These are phyloP conservation scores for Caiman crocodilus DNA, from an alignment of 2,797 vertebrate species.

Conservation along the genomic window DNA sequence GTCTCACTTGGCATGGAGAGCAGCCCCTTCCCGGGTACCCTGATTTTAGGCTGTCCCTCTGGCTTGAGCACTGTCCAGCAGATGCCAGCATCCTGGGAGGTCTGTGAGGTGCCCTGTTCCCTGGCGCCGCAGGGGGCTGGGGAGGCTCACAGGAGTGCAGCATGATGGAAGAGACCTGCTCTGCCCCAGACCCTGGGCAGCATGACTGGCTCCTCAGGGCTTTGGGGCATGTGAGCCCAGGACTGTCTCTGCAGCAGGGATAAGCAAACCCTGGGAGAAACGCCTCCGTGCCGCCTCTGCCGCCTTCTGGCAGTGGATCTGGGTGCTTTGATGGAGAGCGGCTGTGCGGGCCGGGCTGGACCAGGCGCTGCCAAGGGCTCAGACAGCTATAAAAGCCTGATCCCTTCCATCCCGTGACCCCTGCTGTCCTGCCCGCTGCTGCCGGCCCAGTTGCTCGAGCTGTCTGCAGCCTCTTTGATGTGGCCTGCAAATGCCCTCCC, in stretches of 20 bases:
- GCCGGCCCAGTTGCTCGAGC: not conserved
- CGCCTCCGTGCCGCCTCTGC: not conserved
- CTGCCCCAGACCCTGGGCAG: not conserved
- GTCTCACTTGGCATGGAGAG: not conserved
- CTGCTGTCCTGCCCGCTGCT: constrained; percentile 3
- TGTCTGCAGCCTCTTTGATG: not conserved
- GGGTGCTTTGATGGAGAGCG: not conserved
- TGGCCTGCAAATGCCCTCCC: not conserved
- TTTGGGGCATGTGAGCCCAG: not conserved
- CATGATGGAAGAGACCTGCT: not conserved
- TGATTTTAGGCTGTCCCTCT: not conserved
- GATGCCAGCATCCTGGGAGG: not conserved
- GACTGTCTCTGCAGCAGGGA: not conserved
- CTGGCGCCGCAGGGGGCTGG: not conserved
- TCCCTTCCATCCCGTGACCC: constrained; percentile 1
- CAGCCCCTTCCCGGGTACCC: not conserved
- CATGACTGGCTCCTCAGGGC: not conserved
- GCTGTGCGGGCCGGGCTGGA: not conserved
- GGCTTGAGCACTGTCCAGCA: not conserved
- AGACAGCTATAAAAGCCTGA: constrained; percentile 6
- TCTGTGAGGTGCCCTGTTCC: not conserved
- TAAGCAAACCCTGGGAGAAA: not conserved
- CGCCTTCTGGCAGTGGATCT: not conserved
- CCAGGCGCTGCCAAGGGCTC: not conserved
- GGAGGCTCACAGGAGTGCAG: not conserved